Conservation (phyloP, 2,113 vertebrate genomes). For the Cettia cetti region DNA sequence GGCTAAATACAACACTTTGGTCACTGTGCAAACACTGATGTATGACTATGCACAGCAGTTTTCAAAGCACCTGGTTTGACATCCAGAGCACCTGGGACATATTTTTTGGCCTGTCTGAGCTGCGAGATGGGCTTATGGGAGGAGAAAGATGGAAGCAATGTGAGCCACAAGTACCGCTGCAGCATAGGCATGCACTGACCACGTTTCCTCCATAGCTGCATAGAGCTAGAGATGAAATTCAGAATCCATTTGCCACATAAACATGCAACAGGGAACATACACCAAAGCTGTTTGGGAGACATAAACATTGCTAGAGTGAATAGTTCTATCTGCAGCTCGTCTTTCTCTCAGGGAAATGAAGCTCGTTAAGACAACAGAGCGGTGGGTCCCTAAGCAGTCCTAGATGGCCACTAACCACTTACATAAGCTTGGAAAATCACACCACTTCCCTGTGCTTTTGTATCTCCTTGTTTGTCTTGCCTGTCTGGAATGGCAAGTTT, state of each 20-base stretch:
- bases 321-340: rapidly evolving
- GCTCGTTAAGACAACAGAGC: rapidly evolving
- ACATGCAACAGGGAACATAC: neutral
- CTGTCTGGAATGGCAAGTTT: constrained; percentile 1
- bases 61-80: neutral
- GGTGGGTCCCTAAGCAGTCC: neutral
- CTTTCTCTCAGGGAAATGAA: neutral
- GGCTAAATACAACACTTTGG: neutral
- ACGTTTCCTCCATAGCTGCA: neutral
- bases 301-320: neutral
- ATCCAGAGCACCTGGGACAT: neutral
- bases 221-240: neutral
- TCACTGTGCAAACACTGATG: neutral
- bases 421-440: neutral
- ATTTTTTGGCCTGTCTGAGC: neutral
- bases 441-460: neutral
- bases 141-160: neutral
- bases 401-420: neutral
- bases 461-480: neutral
- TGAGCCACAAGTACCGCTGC: neutral
- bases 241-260: neutral
- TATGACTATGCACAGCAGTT: neutral
- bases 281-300: neutral
- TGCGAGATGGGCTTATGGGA: neutral
- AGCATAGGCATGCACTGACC: rapidly evolving